These are phyloP conservation scores for Perizoma affinitatum DNA, from an alignment of 2,888 invertebrate species.

Conservation along the genomic window DNA sequence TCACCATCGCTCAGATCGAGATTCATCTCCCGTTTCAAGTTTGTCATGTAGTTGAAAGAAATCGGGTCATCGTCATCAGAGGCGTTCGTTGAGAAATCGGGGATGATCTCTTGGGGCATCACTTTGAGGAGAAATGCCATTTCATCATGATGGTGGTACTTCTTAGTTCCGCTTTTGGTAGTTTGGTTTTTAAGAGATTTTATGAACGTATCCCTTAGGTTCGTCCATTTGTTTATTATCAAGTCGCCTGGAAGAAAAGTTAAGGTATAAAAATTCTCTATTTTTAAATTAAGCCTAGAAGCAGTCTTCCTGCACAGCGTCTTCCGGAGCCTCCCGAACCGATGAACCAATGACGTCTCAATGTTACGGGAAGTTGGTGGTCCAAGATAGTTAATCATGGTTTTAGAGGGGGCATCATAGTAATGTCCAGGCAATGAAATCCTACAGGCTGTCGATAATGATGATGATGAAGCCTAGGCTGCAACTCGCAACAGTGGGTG, in stretches of 20 bases:
- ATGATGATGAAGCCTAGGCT: too few relatives aligned
- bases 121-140: slow-evolving; percentile 57
- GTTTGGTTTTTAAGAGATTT: slow-evolving; percentile 60
- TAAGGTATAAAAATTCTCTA: neutral
- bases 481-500: too few relatives aligned
- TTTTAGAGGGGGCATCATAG: too few relatives aligned
- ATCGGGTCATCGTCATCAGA: slow-evolving; percentile 19
- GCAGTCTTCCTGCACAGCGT: too few relatives aligned
- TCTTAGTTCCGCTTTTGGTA: slow-evolving; percentile 23
- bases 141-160: slow-evolving; percentile 65
- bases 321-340: too few relatives aligned
- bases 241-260: slow-evolving; percentile 59
- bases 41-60: neutral
- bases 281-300: too few relatives aligned
- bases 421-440: too few relatives aligned
- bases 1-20: neutral
- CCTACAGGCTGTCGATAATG: too few relatives aligned
- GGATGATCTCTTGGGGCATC: slow-evolving; percentile 13
- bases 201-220: slow-evolving; percentile 72
- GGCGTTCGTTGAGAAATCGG: slow-evolving; percentile 5
- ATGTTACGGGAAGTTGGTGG: too few relatives aligned
- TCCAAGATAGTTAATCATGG: too few relatives aligned
- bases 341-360: too few relatives aligned
- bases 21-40: slow-evolving; percentile 14
- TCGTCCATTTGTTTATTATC: slow-evolving; percentile 72